These are phyloP conservation scores for Condylostylus longicornis DNA, from an alignment of 1,140 invertebrate genomes.

Conservation along the genomic window DNA sequence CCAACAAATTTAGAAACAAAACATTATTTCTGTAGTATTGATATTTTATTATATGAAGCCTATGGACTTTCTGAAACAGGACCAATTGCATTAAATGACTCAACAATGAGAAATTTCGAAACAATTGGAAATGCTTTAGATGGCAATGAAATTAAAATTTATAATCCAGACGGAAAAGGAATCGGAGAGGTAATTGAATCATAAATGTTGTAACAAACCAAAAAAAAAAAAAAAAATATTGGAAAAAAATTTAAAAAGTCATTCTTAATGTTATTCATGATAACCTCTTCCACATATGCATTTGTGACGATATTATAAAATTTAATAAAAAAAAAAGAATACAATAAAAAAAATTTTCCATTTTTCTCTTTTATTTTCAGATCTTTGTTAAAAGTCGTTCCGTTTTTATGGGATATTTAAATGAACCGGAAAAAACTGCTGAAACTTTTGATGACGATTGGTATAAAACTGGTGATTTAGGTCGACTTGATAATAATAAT, in stretches of 20 bases:
- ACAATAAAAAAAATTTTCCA: background rate
- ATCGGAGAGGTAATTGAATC: constrained; percentile 50
- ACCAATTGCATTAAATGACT: constrained; percentile 36
- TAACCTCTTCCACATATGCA: no score
- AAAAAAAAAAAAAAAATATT: no score
- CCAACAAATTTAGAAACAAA: constrained; percentile 71
- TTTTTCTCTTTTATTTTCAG: no score
- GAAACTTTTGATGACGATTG: constrained; percentile 49
- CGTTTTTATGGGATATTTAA: constrained; percentile 75
- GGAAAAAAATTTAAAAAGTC: no score
- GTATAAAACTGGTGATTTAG: constrained; percentile 66
- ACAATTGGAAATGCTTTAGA: constrained; percentile 51
- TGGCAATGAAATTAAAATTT: constrained; percentile 54
- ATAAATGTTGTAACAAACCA: background rate
- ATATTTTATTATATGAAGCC: constrained; percentile 65
- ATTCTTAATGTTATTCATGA: no score
- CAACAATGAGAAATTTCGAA: constrained; percentile 46
- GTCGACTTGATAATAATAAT: constrained; percentile 50
- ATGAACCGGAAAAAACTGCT: constrained; percentile 54
- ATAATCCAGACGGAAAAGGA: constrained; percentile 52
- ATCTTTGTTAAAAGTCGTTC: no score
- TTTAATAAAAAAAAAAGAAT: no score
- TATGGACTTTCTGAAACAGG: constrained; percentile 78
- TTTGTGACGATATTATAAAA: no score
- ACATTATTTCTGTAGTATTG: constrained; percentile 73